Evolutionary conservation across 1,140 invertebrate genomes (phyloP).

Genomic region (Brachionus plicatilis): DNA sequence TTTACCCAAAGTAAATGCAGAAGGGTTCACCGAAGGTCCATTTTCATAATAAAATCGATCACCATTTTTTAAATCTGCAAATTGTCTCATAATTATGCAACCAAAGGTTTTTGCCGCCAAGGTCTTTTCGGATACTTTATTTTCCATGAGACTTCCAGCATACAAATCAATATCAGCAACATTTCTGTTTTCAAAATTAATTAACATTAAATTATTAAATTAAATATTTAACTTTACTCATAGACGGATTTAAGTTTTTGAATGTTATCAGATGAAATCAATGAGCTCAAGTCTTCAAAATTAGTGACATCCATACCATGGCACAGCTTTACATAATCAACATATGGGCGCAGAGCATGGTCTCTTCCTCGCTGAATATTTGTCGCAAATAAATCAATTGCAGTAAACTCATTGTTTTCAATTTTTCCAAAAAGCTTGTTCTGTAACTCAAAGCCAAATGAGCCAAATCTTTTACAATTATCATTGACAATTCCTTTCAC

Average conservation of each 20-base stretch:
- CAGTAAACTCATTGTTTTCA: background rate
- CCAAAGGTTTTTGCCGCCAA: slow-evolving; percentile 70
- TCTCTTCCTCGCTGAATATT: slow-evolving; percentile 31
- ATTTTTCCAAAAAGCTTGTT: slow-evolving; percentile 29
- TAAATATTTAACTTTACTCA: background rate
- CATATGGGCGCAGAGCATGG: background rate
- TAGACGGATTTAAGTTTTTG: background rate
- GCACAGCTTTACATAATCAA: background rate
- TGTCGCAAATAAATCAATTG: background rate
- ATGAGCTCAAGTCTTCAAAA: background rate
- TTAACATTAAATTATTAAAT: background rate
- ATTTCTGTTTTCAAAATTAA: background rate
- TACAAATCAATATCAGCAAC: slow-evolving; percentile 38
- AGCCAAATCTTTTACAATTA: background rate
- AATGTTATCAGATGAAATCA: background rate
- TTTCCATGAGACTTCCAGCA: slow-evolving; percentile 20
- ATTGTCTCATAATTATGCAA: slow-evolving; percentile 86
- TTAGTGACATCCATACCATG: background rate
- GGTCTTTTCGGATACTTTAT: slow-evolving; percentile 57
- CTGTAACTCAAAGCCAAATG: background rate
- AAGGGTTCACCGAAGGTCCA: background rate
- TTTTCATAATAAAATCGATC: slow-evolving; percentile 84
- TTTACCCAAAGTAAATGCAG: background rate
- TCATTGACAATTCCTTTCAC: background rate
- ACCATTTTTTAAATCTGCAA: slow-evolving; percentile 76